Percentiles rank a stretch among this genome's conserved stretches.
These are phyloP conservation scores for Drosophila tristis DNA, from an alignment of 1,140 invertebrate species.

Conservation along the genomic window DNA sequence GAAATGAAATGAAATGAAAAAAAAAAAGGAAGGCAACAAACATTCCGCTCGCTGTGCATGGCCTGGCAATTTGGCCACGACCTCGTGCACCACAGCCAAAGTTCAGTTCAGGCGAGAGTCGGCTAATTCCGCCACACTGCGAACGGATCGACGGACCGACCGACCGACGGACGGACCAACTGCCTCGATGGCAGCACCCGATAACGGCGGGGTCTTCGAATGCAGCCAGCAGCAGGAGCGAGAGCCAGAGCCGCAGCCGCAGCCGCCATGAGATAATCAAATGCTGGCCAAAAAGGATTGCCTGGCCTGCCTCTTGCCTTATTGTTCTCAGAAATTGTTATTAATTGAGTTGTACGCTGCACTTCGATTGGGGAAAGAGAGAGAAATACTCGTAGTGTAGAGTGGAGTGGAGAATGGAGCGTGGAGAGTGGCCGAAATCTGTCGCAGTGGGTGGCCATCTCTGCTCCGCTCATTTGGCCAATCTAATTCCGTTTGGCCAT, in stretches of 20 bases:
- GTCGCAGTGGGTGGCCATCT: conserved; percentile 61
- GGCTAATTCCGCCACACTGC: conserved; percentile 69
- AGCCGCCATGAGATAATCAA: conserved; percentile 64
- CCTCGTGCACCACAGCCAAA: conserved; percentile 56
- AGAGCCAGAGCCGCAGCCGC: background rate
- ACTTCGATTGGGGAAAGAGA: conserved; percentile 8
- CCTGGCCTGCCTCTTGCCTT: conserved; percentile 40
- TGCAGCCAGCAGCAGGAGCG: conserved; percentile 6
- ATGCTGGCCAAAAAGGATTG: conserved; percentile 49
- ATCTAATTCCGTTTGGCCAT: conserved; percentile 70
- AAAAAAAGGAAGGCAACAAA: conserved; percentile 21
- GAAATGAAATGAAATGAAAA: conserved; percentile 33
- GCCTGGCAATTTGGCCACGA: conserved; percentile 63
- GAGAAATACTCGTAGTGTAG: no score
- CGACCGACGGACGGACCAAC: conserved; percentile 2
- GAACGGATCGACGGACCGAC: background rate
- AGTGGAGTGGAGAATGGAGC: no score
- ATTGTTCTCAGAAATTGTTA: conserved; percentile 80
- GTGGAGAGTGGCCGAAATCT: background rate
- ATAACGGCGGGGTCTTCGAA: conserved; percentile 26
- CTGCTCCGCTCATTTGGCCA: conserved; percentile 58
- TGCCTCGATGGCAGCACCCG: conserved; percentile 58
- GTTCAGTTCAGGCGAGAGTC: conserved; percentile 50
- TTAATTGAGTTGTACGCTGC: conserved; percentile 75
- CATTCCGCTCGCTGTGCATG: conserved; percentile 46